These are phyloP conservation scores for Xiphorhynchus elegans DNA, from an alignment of 2,113 vertebrate species.

Conservation along the genomic window DNA sequence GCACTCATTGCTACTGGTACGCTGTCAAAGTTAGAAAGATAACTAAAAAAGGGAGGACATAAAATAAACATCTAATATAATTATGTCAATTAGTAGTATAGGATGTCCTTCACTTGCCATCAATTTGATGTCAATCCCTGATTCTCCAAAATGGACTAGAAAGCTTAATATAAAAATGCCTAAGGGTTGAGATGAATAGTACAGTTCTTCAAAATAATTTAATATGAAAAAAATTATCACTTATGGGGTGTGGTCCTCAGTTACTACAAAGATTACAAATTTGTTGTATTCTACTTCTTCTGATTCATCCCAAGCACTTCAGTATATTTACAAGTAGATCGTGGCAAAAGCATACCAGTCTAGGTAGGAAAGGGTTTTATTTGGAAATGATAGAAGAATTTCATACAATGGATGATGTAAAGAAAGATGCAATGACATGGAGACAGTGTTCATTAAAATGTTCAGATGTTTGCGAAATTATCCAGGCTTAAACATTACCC, in stretches of 20 bases:
- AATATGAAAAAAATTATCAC: background rate
- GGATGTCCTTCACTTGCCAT: background rate
- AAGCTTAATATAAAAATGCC: background rate
- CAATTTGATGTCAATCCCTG: background rate
- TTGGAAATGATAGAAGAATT: background rate
- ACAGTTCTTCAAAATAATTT: background rate
- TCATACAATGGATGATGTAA: background rate
- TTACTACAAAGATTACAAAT: background rate
- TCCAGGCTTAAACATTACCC: background rate
- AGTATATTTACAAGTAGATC: background rate
- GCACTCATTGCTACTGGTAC: background rate
- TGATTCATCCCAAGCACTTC: background rate
- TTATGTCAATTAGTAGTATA: background rate
- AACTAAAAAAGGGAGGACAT: background rate
- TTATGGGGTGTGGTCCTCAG: background rate
- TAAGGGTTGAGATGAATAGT: background rate
- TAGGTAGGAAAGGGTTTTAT: background rate
- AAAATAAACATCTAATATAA: background rate
- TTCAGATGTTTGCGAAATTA: background rate
- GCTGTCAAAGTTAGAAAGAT: background rate
- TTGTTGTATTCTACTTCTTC: background rate
- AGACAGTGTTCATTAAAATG: background rate
- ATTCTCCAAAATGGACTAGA: background rate
- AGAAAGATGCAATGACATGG: background rate
- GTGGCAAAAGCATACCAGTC: background rate